Percentiles rank a stretch among this genome's conserved stretches.
Evolutionary conservation across 2,113 vertebrate genomes (phyloP).

Genomic region (Chunga burmeisteri): DNA sequence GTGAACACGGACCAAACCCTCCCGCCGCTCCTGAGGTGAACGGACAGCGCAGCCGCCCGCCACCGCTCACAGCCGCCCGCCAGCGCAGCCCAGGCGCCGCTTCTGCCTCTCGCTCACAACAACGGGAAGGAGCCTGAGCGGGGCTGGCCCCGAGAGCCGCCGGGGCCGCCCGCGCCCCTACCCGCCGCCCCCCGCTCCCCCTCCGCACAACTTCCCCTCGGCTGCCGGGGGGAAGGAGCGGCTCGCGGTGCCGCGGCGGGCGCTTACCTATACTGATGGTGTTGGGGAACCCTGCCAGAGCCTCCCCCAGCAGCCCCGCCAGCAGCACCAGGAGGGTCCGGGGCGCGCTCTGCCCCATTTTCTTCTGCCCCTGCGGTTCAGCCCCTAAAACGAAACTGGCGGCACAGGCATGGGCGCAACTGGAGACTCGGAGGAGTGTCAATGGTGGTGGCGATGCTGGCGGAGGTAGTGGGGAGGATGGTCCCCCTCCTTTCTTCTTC

Average conservation of each 20-base stretch:
- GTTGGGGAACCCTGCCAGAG: constrained; percentile 90
- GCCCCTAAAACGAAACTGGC: constrained; percentile 80
- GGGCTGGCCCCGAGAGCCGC: neutral
- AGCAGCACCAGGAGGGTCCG: constrained; percentile 81
- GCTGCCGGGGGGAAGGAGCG: neutral
- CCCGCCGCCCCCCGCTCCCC: neutral
- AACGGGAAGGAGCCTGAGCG: neutral
- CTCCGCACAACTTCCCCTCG: neutral
- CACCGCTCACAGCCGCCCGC: neutral
- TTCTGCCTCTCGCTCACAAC: neutral
- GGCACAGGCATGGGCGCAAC: constrained; percentile 82
- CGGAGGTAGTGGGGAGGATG: constrained; percentile 4
- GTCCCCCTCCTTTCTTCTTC: neutral
- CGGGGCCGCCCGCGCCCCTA: neutral
- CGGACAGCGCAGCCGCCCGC: neutral
- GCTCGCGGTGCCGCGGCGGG: neutral
- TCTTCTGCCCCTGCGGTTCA: constrained; percentile 81
- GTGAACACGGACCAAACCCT: neutral
- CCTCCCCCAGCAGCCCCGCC: constrained; percentile 85
- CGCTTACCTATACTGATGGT: constrained; percentile 97
- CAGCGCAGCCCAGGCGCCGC: neutral
- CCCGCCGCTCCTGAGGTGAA: neutral
- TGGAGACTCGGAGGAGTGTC: constrained; percentile 65
- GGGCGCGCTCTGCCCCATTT: constrained; percentile 87
- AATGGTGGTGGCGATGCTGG: constrained; percentile 23